phyloP scores from a whole-genome alignment of 1,140 invertebrate species.

The Bombyx mandarina region DNA sequence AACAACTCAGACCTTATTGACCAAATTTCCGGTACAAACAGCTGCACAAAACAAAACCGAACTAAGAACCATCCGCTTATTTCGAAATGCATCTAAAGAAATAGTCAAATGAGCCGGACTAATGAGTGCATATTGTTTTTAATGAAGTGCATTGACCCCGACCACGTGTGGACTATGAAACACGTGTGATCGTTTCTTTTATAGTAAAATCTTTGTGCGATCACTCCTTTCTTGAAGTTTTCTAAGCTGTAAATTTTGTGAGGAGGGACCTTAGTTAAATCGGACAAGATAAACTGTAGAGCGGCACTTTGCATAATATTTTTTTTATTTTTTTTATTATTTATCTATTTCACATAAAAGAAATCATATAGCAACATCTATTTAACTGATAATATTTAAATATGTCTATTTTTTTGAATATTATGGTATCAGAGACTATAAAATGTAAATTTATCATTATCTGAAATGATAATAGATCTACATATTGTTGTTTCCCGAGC shows the following conservation, averaged over 20 bases:
- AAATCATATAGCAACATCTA: too few species aligned
- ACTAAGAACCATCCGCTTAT: conserved; percentile 1
- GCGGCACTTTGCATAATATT: conserved; percentile 9
- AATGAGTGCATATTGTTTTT: conserved; percentile 20
- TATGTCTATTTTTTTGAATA: too few species aligned
- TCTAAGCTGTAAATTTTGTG: conserved; percentile 47
- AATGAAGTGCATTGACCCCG: conserved; percentile 14
- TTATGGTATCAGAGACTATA: too few species aligned
- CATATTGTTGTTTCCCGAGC: too few species aligned
- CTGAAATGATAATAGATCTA: too few species aligned
- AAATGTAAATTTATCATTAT: too few species aligned
- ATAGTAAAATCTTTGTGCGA: conserved; percentile 34
- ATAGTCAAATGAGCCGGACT: conserved; percentile 7
- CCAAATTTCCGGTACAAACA: conserved; percentile 8
- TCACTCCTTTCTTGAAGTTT: conserved; percentile 27
- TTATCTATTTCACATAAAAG: too few species aligned
- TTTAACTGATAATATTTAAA: too few species aligned
- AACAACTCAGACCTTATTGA: conserved; percentile 2
- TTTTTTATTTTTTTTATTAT: neutral
- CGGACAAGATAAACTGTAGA: conserved; percentile 20
- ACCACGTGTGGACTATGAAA: conserved; percentile 36
- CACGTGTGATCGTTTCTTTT: conserved; percentile 46
- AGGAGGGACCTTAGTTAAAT: conserved; percentile 32
- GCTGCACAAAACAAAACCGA: conserved; percentile 6
- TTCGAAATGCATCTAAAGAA: conserved; percentile 5